Percentiles rank a stretch among this genome's conserved stretches.
phyloP scores from a whole-genome alignment of 2,888 invertebrate species.

The Limnephilus rhombicus region DNA sequence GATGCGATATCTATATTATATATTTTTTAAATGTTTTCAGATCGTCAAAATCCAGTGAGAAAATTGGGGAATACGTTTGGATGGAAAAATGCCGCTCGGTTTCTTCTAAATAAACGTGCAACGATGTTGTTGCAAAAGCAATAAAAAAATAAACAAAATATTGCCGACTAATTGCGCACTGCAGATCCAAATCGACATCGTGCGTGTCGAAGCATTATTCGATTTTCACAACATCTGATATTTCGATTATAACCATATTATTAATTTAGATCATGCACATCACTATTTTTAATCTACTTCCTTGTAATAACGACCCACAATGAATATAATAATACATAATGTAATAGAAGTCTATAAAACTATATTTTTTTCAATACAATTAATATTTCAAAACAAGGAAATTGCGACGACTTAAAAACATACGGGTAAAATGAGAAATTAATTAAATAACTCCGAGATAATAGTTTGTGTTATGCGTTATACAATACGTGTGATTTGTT shows the following conservation, averaged over 20 bases:
- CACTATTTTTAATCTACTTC: background rate
- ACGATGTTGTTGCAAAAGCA: background rate
- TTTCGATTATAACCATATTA: background rate
- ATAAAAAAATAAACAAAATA: background rate
- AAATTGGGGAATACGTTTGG: too few species aligned
- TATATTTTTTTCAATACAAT: background rate
- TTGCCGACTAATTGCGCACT: too few species aligned
- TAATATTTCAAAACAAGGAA: slow-evolving; percentile 1
- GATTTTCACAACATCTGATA: background rate
- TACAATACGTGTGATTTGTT: background rate
- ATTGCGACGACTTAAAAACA: background rate
- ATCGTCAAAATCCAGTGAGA: too few species aligned
- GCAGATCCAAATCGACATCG: background rate
- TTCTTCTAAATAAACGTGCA: background rate
- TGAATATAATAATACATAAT: background rate
- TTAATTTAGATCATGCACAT: slow-evolving; percentile 1
- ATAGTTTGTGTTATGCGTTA: background rate
- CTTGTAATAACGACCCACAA: background rate
- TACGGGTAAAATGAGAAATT: background rate
- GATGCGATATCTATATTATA: too few species aligned
- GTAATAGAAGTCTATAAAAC: background rate
- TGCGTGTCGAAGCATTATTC: background rate
- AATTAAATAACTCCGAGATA: background rate
- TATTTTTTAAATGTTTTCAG: too few species aligned
- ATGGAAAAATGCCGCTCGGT: too few species aligned